Evolutionary conservation across 1,140 invertebrate species (phyloP), one percentile per base, ranked within the genome.

Genomic region (Eubasilissa regina): DNA sequence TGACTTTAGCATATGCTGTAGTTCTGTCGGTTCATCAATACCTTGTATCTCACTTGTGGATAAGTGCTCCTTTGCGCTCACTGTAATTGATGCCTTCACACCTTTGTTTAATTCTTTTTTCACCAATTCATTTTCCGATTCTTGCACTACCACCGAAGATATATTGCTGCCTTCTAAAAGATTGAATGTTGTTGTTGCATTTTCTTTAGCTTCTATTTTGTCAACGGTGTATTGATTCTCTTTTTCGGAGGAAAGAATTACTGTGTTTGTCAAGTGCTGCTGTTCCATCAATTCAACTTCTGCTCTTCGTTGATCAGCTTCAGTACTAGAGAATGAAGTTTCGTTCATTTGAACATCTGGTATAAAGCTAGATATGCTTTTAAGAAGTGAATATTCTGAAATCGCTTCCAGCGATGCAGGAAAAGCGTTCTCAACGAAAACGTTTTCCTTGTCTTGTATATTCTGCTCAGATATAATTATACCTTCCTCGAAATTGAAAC

Each of bases 401-500:
- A 85, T 86, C 45, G 92, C 91, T 78, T 88, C 86, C 44, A 88
- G 87, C 72, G 85, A 84, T 73, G 90, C 87, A 0, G 90, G 89
- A 83, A 87, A 87, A 55, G 88, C 85, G 60, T 86, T 84, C 55
- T 89, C 81, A 62, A 85, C 70, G 44, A 94, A 90, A 53, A 87
- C 83, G 48, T 89, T 90, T 88, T 95, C 94, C 85, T 89, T 91
- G 84, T 91, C 90, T 83, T 94, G 91, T 47, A 91, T 82, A 6
- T 91, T 83, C 78, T 91, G 89, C 83, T 93, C 89, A 79, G 87
- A 89, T 64, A 94, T 87, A 17, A 92, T 84, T 47, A 94, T 84
- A 75, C 92, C 90, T 85, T 95, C 92, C 81, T 89, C 91, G 15
- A 90, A 87, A 15, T 91, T 90, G 48, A 95, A 83, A 78, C 89